A percentile compares a stretch with the other conserved stretches of the same genome.
phyloP scores from a whole-genome alignment of 2,888 invertebrate species.

The Sphaerophoria taeniata region DNA sequence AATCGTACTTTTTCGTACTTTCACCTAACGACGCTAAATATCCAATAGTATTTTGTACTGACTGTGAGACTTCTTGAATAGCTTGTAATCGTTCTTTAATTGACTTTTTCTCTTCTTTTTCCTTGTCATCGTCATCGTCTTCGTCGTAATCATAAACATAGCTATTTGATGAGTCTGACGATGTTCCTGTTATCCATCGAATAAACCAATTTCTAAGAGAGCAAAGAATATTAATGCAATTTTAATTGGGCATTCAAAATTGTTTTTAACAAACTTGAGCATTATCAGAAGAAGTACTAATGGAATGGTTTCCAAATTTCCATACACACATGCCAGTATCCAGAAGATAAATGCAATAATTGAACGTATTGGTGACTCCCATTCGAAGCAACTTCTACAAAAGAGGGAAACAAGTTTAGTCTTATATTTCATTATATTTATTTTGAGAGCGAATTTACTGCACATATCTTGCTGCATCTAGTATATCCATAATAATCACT shows the following conservation, averaged over 20 bases:
- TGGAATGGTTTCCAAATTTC: constrained; percentile 98
- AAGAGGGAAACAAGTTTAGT: background rate
- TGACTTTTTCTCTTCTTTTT: constrained; percentile 98
- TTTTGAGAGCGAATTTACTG: constrained; percentile 88
- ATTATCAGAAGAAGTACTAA: constrained; percentile 91
- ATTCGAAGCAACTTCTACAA: constrained; percentile 96
- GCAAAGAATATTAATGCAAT: background rate
- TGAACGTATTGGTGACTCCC: constrained; percentile 96
- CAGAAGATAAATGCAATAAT: constrained; percentile 92
- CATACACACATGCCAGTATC: constrained; percentile 95
- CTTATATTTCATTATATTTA: background rate
- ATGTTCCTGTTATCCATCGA: constrained; percentile 80
- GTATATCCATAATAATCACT: constrained; percentile 93
- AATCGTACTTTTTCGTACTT: constrained; percentile 94
- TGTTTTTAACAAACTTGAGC: constrained; percentile 84
- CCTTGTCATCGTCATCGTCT: constrained; percentile 95
- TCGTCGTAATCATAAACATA: constrained; percentile 87
- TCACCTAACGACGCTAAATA: constrained; percentile 97
- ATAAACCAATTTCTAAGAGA: constrained; percentile 81
- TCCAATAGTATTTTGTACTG: constrained; percentile 97
- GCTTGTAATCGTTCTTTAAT: constrained; percentile 96
- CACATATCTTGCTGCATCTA: constrained; percentile 94
- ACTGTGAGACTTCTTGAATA: constrained; percentile 98
- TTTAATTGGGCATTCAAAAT: background rate
- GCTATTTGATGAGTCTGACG: constrained; percentile 79